Conservation (phyloP, 2,888 invertebrate species). For the Idaea biselata region DNA sequence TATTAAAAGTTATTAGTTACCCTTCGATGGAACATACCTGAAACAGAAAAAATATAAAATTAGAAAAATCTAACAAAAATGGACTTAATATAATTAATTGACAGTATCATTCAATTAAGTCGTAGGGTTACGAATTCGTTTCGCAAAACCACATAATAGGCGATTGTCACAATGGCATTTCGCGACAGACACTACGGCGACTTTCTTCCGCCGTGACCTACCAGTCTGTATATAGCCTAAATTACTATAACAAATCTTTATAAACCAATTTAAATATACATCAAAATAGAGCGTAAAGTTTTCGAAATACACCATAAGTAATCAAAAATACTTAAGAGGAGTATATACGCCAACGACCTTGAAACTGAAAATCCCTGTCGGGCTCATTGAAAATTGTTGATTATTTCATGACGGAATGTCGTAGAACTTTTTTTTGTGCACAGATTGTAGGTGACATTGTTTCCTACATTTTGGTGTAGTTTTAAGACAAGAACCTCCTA, state of each 20-base stretch:
- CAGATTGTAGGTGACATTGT: no score
- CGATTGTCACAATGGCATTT: no score
- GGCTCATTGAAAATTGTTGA: no score
- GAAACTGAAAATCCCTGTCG: no score
- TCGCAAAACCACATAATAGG: no score
- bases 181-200: not conserved
- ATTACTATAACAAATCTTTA: not conserved
- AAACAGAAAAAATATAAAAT: conserved; percentile 15
- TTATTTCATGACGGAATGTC: no score
- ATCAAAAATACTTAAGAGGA: no score
- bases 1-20: not conserved
- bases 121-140: no score
- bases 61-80: not conserved
- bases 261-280: not conserved
- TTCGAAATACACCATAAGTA: not conserved
- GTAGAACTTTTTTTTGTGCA: no score
- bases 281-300: not conserved
- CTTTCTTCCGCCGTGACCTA: not conserved
- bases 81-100: not conserved
- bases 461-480: no score
- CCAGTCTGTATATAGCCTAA: not conserved
- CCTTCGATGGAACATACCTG: conserved; percentile 20
- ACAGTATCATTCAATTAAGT: not conserved
- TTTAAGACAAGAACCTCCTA: no score
- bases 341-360: no score